Evolutionary conservation across 2,888 invertebrate genomes (phyloP).

Genomic region (Lucinisca nassula): DNA sequence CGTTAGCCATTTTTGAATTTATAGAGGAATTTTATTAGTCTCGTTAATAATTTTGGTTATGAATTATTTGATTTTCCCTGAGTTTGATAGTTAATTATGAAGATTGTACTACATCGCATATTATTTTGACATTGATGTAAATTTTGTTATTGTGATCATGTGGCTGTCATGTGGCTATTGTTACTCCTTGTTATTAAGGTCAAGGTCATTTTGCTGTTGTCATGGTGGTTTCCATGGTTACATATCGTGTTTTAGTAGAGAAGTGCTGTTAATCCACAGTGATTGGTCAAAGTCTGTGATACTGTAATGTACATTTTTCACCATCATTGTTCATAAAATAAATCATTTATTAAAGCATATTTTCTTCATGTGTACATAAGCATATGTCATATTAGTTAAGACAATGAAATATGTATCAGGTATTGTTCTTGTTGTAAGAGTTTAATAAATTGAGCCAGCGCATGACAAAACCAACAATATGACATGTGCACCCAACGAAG

Average conservation of each 20-base stretch:
- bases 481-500: too few relatives aligned
- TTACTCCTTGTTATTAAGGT: slow-evolving; percentile 3
- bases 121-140: slow-evolving; percentile 6
- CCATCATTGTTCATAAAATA: background rate
- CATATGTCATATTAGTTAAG: background rate
- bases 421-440: too few relatives aligned
- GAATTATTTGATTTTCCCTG: background rate
- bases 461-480: too few relatives aligned
- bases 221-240: slow-evolving; percentile 14
- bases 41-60: too few relatives aligned
- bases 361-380: background rate
- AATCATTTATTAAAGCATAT: background rate
- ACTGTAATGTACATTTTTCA: slow-evolving; percentile 7
- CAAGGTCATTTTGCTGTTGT: slow-evolving; percentile 12
- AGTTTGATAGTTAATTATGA: background rate
- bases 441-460: too few relatives aligned
- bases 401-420: too few relatives aligned
- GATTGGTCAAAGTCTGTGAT: slow-evolving; percentile 1
- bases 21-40: too few relatives aligned
- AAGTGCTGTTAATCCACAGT: slow-evolving; percentile 14
- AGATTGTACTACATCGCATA: background rate
- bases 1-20: too few relatives aligned
- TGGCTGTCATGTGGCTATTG: slow-evolving; percentile 12
- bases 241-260: slow-evolving; percentile 10
- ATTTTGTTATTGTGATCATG: slow-evolving; percentile 16